Base-by-base conservation (phyloP, 2,888 invertebrate genomes). In the Drosophila helvetica region DNA sequence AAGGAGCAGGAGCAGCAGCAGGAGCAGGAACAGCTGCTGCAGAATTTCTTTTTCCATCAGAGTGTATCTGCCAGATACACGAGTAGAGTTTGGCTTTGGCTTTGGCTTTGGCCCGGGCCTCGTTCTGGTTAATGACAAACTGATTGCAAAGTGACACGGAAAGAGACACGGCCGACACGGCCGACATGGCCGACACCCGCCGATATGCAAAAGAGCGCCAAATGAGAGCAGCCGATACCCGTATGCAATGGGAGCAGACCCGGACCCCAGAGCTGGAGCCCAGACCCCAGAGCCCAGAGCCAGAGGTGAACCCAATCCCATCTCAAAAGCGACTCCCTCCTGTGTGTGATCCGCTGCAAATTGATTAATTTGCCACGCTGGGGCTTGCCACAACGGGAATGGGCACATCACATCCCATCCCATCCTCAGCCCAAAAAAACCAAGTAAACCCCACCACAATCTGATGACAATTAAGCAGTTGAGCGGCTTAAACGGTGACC, bases 401-500 rank as follows among this genome's bases (percentile, higher is more conserved):
- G 53, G 38, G 38, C 38, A 38, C 15, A 38, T 60, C 51, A 73
- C 22, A 74, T 7, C 27, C 27, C 22, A 74, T 7, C 27, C 27
- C 10, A 30, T 46, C 22, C 25, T 27, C 50, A 75, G 62, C 58
- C 67, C 12, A 58, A 46, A 82, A 75, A 3, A 47, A 5, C 19
- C 1, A 7, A 58, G 66, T 54, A 58, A 79, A 65, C 60, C 66
- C 58, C 56, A 38, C 68, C 82, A 69, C 82, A 69, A 68, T 61
- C 80, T 74, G 77, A 63, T 86, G 86, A 88, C 86, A 84, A 88
- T 88, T 83, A 86, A 86, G 78, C 88, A 84, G 88, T 84, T 84
- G 86, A 88, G 84, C 78, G 65, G 88, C 84, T 84, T 88, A 86
- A 84, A 86, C 86, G 86, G 88, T 27, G 27, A 38, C 38, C 38